Percentiles rank a stretch among this genome's conserved stretches.
Conservation (phyloP, 2,797 vertebrate genomes). For the Danio choprae region DNA sequence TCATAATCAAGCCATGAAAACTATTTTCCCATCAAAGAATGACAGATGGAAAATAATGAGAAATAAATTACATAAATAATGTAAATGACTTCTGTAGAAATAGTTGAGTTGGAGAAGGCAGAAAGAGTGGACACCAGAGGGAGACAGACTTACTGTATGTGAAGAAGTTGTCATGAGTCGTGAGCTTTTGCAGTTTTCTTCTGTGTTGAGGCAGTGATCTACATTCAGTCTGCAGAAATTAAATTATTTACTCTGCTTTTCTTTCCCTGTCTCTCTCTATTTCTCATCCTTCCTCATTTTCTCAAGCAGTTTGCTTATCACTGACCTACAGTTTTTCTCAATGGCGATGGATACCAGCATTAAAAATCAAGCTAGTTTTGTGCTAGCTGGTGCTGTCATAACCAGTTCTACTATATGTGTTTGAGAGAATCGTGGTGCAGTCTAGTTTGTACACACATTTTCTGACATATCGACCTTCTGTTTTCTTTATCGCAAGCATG, state of each 20-base stretch:
- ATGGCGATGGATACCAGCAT: background rate
- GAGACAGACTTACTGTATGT: constrained; percentile 53
- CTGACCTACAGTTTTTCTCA: background rate
- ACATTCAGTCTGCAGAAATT: constrained; percentile 77
- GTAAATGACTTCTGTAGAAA: constrained; percentile 9
- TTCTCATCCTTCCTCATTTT: background rate
- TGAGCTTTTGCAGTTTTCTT: constrained; percentile 58
- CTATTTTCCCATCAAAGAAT: background rate
- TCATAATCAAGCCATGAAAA: background rate
- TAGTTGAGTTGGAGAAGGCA: background rate
- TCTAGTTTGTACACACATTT: too few species aligned
- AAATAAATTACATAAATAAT: background rate
- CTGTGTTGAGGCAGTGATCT: constrained; percentile 69
- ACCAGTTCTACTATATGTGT: background rate
- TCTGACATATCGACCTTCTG: background rate
- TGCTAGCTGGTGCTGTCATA: background rate
- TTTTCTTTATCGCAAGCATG: background rate
- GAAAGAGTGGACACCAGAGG: constrained; percentile 56
- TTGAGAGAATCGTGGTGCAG: background rate
- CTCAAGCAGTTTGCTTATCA: background rate
- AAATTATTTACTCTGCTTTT: constrained; percentile 78
- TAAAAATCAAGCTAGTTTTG: background rate
- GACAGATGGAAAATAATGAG: background rate
- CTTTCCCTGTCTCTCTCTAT: constrained; percentile 54
- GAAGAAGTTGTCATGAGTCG: constrained; percentile 28